Evolutionary conservation across 1,140 invertebrate species (phyloP).

Genomic region (Pseudobourletiella spinata): DNA sequence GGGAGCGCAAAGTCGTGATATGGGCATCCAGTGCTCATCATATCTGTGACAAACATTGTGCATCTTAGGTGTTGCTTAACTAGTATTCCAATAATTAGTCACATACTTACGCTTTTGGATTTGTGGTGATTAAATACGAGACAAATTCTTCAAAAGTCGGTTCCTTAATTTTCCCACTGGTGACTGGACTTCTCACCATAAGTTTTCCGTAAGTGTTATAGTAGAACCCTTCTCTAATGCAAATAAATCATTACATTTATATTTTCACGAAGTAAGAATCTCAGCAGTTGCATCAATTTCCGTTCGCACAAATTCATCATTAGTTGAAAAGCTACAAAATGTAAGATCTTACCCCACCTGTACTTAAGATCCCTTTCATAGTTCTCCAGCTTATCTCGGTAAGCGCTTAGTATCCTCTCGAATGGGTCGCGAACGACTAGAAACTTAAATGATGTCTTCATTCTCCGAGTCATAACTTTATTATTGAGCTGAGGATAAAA

Average conservation of each 20-base stretch:
- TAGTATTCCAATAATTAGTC: no score
- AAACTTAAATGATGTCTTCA: conserved; percentile 46
- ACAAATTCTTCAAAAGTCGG: conserved; percentile 47
- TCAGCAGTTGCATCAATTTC: background rate
- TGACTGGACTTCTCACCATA: conserved; percentile 10
- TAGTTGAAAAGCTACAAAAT: background rate
- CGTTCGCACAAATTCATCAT: background rate
- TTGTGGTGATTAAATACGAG: conserved; percentile 40
- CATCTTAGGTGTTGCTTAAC: no score
- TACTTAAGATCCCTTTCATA: conserved; percentile 38
- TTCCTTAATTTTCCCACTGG: conserved; percentile 31
- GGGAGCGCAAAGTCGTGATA: conserved; percentile 76
- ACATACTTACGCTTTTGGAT: no score
- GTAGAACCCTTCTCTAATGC: conserved; percentile 34
- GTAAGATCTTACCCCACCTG: conserved; percentile 12
- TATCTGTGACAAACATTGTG: no score
- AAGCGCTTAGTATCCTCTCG: conserved; percentile 77
- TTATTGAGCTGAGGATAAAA: conserved; percentile 19
- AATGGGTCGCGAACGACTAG: conserved; percentile 82
- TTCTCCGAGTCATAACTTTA: conserved; percentile 9
- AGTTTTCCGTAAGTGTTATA: conserved; percentile 29
- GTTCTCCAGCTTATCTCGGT: conserved; percentile 77
- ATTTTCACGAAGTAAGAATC: background rate
- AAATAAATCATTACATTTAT: conserved; percentile 1
- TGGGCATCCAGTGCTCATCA: conserved; percentile 87